phyloP scores from a whole-genome alignment of 2,113 vertebrate genomes.

The Gambusia holbrooki region DNA sequence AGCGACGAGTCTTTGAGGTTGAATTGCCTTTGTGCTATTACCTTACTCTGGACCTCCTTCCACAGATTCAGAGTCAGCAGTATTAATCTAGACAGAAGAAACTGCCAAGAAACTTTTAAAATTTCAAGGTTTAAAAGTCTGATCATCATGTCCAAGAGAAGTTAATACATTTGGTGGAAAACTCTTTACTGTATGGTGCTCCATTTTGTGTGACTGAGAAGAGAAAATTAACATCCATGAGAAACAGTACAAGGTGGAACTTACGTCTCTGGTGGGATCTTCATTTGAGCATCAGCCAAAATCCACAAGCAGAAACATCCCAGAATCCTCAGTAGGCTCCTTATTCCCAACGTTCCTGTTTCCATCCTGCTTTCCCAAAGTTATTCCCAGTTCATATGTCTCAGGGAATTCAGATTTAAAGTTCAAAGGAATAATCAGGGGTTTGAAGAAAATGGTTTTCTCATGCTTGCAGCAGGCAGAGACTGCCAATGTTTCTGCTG shows the following conservation, averaged over 20 bases:
- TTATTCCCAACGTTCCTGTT: slow-evolving; percentile 35
- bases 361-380: slow-evolving; percentile 44
- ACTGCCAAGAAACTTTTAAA: neutral
- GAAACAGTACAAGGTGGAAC: slow-evolving; percentile 49
- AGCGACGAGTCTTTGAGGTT: neutral
- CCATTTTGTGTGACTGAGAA: neutral
- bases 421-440: slow-evolving; percentile 15
- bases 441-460: slow-evolving; percentile 42
- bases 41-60: neutral
- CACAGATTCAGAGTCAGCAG: neutral
- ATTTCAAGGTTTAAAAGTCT: neutral
- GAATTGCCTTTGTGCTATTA: neutral
- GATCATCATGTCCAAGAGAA: no score
- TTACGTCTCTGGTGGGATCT: slow-evolving; percentile 93
- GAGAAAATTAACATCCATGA: neutral
- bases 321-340: slow-evolving; percentile 70
- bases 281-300: slow-evolving; percentile 79
- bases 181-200: neutral
- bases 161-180: neutral
- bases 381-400: neutral
- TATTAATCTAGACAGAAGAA: neutral
- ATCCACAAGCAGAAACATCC: slow-evolving; percentile 74
- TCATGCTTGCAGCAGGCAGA: slow-evolving; percentile 51
- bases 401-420: neutral
- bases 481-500: neutral